phyloP scores from a whole-genome alignment of 1,140 invertebrate genomes.

The Apocrypta bakeri region DNA sequence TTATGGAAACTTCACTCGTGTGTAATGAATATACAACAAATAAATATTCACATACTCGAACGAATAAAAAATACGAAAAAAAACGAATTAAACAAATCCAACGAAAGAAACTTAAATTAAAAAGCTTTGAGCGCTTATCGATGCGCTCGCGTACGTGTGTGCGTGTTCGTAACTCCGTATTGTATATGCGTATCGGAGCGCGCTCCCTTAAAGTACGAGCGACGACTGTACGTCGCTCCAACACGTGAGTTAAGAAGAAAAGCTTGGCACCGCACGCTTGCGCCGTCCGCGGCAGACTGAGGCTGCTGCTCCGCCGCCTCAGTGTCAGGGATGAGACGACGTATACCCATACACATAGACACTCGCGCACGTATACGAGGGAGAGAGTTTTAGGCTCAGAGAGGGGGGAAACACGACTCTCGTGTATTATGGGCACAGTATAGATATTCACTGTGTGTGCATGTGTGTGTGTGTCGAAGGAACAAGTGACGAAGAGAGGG shows the following conservation, averaged over 20 bases:
- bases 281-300: slow-evolving; percentile 69
- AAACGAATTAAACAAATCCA: background rate
- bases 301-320: slow-evolving; percentile 56
- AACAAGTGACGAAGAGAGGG: slow-evolving; percentile 50
- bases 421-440: background rate
- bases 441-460: background rate
- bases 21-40: too few species aligned
- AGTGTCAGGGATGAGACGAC: slow-evolving; percentile 54
- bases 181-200: background rate
- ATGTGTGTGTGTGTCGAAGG: slow-evolving; percentile 9
- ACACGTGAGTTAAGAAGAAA: background rate
- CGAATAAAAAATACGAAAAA: background rate
- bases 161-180: background rate
- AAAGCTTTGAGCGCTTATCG: background rate
- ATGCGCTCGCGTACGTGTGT: background rate
- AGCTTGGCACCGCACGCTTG: slow-evolving; percentile 63
- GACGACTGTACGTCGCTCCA: background rate
- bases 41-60: too few species aligned
- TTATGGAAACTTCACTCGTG: too few species aligned
- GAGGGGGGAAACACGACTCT: background rate
- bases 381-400: background rate
- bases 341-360: background rate
- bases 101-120: background rate
- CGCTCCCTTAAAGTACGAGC: background rate
- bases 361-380: background rate